Conservation (phyloP, 2,797 vertebrate genomes). For the Cephalopachus bancanus region DNA sequence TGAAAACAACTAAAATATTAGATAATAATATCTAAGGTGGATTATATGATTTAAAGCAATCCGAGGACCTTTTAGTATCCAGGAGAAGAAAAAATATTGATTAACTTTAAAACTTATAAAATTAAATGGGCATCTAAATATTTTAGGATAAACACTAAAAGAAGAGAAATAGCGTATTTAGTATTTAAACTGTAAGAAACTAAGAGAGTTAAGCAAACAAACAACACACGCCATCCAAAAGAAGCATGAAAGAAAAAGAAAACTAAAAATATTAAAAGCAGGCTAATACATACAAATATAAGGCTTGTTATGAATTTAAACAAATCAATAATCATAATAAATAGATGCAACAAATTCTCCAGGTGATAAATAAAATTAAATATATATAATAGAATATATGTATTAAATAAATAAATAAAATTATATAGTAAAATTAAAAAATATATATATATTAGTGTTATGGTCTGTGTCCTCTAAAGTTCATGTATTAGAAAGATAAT, state of each 20-base stretch:
- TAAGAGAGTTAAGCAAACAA: not conserved
- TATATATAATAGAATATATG: not conserved
- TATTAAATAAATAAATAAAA: too few relatives aligned
- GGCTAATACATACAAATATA: not conserved
- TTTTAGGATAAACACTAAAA: not conserved
- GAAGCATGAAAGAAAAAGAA: not conserved
- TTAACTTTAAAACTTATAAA: not conserved
- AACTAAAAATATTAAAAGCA: not conserved
- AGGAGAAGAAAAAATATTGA: not conserved
- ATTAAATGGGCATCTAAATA: not conserved
- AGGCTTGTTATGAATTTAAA: not conserved
- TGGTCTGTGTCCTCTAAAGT: not conserved
- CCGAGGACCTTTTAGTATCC: not conserved
- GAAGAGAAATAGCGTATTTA: not conserved
- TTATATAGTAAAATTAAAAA: too few relatives aligned
- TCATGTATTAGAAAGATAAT: not conserved
- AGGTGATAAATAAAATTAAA: not conserved
- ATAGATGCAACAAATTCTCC: not conserved
- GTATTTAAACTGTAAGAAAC: not conserved
- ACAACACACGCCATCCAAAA: not conserved
- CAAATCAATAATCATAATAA: not conserved
- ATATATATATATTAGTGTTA: not conserved
- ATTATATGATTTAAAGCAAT: not conserved
- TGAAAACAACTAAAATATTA: not conserved
- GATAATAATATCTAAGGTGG: not conserved